Evolutionary conservation across 2,113 vertebrate genomes (phyloP).

Genomic region (Gambusia affinis): DNA sequence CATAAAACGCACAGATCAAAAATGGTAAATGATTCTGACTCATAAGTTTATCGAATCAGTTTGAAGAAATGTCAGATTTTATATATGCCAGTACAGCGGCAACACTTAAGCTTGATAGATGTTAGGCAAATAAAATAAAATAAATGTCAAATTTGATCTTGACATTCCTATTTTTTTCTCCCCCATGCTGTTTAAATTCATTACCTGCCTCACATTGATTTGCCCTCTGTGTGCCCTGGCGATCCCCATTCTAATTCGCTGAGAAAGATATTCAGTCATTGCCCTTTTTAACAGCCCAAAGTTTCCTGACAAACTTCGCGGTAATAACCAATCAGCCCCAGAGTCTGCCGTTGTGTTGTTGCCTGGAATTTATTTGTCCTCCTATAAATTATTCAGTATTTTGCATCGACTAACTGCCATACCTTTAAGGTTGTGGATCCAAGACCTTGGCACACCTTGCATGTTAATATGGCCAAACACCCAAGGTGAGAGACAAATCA

Average conservation of each 20-base stretch:
- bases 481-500: slow-evolving; percentile 57
- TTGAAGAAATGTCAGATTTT: slow-evolving; percentile 49
- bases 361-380: slow-evolving; percentile 80
- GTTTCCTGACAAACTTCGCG: slow-evolving; percentile 74
- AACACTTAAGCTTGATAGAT: slow-evolving; percentile 15
- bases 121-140: slow-evolving; percentile 37
- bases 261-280: slow-evolving; percentile 74
- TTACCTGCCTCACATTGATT: slow-evolving; percentile 59
- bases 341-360: slow-evolving; percentile 72
- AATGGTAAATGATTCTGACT: slow-evolving; percentile 35
- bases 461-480: slow-evolving; percentile 71
- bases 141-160: slow-evolving; percentile 27
- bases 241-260: slow-evolving; percentile 63
- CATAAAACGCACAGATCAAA: neutral
- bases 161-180: slow-evolving; percentile 33
- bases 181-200: slow-evolving; percentile 47
- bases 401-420: slow-evolving; percentile 84
- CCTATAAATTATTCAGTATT: slow-evolving; percentile 85
- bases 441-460: slow-evolving; percentile 76
- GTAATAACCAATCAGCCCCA: slow-evolving; percentile 76
- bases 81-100: slow-evolving; percentile 43
- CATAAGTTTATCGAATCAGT: slow-evolving; percentile 25
- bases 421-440: slow-evolving; percentile 78
- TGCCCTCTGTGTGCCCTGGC: slow-evolving; percentile 46
- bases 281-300: slow-evolving; percentile 75